Base-by-base conservation (phyloP, 1,140 invertebrate genomes). In the Nilaparvata lugens region DNA sequence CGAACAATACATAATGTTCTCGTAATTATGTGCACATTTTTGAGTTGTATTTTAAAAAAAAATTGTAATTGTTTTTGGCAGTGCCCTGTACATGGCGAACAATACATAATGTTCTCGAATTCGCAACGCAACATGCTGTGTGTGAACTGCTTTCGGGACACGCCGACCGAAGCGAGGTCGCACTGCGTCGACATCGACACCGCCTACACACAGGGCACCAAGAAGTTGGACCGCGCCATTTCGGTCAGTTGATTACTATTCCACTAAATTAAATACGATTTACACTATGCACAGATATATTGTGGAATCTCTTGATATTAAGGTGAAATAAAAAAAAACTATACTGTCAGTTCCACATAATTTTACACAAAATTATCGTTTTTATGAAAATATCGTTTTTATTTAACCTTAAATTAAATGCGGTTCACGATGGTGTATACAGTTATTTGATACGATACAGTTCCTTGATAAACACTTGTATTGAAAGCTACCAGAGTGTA, bases 161-260 rank as follows among this genome's bases (percentile, higher is more conserved):
- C 79, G 4, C 81, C 83, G 2, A 73, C 78, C 35, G 84, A 87
- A 58, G 77, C 80, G 2, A 71, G 83, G 19, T 72, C 82, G 5
- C 83, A 86, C 64, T 87, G 85, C 69, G 75, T 87, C 11, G 84
- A 87, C 67, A 82, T 87, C 54, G 84, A 87, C 62, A 84, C 80
- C 18, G 84, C 85, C n/a, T 85, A 85, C 75, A 77, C 76, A 60
- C 83, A 85, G 69, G 77, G 80, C 2, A 79, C 80, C 24, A 84
- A 84, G 67, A 82, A 83, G 66, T 76, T 87, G 68, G 84, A 86
- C 64, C 74, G 81, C 25, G 81, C 76, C 55, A 69, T 79, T 35
- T 60, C 75, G 68, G 77, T 78, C 69, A 68, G 72, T 65, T 28
- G n/a, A n/a, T n/a, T n/a, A n/a, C n/a, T n/a, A n/a, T n/a, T n/a